Evolutionary conservation across 53 echinoderm and acorn worm genomes (phyloP), one percentile per base, ranked within the genome.

Genomic region (Actinopyga echinites): DNA sequence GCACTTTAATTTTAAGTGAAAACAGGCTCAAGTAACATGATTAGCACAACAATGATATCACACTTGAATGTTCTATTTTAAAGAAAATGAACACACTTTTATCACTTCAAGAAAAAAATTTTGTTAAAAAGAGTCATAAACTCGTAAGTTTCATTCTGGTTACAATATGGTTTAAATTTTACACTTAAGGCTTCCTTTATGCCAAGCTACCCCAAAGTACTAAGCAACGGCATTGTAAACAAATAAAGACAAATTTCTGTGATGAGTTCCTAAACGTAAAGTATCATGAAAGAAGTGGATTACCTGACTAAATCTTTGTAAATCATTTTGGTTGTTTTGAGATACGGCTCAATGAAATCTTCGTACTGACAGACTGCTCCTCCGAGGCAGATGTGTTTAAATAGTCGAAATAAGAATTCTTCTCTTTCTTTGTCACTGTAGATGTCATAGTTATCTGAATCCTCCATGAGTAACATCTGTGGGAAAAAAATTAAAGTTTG

Each of bases 231-330:
- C 8, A 7, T n/a, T 49, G 49, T 49, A 36, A 68, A 35, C 23
- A 68, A 68, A 2, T 68, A 19, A 30, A 25, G 30, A 60, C 60
- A 17, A 17, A 6, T 20, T 60, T 60, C 28, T 60, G 8, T 6
- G 15, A 20, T 0, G 24, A 22, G 31, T 63, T 30, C 24, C 10
- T 17, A 63, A 3, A 28, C 17, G 37, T 49, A 15, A 29, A 62
- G 62, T 23, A 62, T 6, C 22, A 62, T 10, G 4, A 62, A 11
- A 23, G 10, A 28, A 56, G 1, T 15, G 49, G 3, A 49, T 77
- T 87, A 95, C 96, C 96, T 96, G 73, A 96, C 64, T 26, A 96
- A 69, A 59, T 93, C 92, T 75, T 96, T 96, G 84, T 96, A 96
- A 42, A 96, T 67, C 20, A 66, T 57, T 82, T 96, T 96, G 53